Evolutionary conservation across 2,888 invertebrate genomes (phyloP).

Genomic region (Oscheius sp.): DNA sequence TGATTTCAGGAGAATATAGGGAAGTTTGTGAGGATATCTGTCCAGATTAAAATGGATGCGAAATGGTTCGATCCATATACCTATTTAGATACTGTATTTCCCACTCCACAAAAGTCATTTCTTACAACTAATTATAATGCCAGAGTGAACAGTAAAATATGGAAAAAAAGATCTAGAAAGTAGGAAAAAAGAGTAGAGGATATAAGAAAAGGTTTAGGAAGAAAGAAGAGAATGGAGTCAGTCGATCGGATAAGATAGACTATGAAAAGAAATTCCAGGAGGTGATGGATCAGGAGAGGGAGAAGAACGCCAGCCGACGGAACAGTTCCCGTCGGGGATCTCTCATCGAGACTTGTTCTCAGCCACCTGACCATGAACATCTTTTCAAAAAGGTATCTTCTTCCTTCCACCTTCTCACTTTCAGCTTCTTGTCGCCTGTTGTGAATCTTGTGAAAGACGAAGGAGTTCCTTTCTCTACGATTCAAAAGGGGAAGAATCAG

Average conservation of each 20-base stretch:
- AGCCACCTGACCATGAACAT: slow-evolving; percentile 41
- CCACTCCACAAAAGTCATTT: slow-evolving; percentile 66
- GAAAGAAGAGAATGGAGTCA: slow-evolving; percentile 3
- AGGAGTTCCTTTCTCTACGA: slow-evolving; percentile 56
- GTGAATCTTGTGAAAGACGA: slow-evolving; percentile 67
- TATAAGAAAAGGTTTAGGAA: slow-evolving; percentile 3
- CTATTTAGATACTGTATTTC: slow-evolving; percentile 61
- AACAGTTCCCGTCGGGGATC: slow-evolving; percentile 8
- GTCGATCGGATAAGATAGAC: slow-evolving; percentile 45
- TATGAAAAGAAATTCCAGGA: slow-evolving; percentile 54
- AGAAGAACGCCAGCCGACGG: not conserved
- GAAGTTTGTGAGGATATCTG: slow-evolving; percentile 53
- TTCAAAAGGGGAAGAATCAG: slow-evolving; percentile 48
- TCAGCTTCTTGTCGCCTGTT: slow-evolving; percentile 65
- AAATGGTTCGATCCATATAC: slow-evolving; percentile 62
- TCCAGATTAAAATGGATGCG: slow-evolving; percentile 62
- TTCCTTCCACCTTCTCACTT: not conserved
- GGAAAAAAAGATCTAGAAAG: slow-evolving; percentile 57
- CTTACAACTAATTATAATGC: slow-evolving; percentile 68
- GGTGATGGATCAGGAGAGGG: slow-evolving; percentile 52
- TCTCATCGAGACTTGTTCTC: slow-evolving; percentile 11
- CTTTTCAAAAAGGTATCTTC: slow-evolving; percentile 51
- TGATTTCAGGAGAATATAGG: slow-evolving; percentile 54
- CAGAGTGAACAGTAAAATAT: slow-evolving; percentile 65
- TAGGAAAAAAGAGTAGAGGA: not conserved